Evolutionary conservation across 2,797 vertebrate species (phyloP), one percentile per base, ranked within the genome.

Genomic region (Crenichthys baileyi): DNA sequence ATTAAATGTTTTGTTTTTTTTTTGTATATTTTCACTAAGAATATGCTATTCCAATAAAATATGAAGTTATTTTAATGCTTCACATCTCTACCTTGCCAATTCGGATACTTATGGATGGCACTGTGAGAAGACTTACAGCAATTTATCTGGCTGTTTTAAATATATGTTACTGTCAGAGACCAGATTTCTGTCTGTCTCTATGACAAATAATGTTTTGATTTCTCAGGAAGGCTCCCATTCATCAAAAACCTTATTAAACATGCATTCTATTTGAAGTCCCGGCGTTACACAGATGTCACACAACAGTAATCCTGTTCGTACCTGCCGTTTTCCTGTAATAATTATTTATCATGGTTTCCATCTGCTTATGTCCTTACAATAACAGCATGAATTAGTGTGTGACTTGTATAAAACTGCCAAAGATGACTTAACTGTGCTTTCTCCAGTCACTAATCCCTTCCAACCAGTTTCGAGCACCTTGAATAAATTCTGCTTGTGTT

Each of bases 341-440:
- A 50, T 7, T 56, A 73, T 31, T 65, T 61, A 39, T 87, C 77
- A 75, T 44, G 36, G 48, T 75, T 75, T 79, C 70, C 83, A 77
- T 84, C 82, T 85, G 83, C 22, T 36, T 2, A 63, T 70, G 48
- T 15, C 22, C 70, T 76, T 75, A 71, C 53, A 80, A 72, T 46
- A 46, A 31, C 56, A n/a, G 61, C 75, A 39, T 86, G 91, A 90
- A 83, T 61, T 84, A 81, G 72, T 67, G 80, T 86, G 81, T 74
- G 88, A 85, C 90, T 72, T 83, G 87, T 85, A 78, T 75, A 12
- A 80, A 86, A 55, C 83, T 51, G 86, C 81, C 85, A 79, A 80
- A 36, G 79, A 89, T 89, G 80, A 92, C 83, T 80, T 83, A 83
- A 81, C 73, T 56, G 0, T 0, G 24, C 79, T 85, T 85, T 88